Conservation (phyloP, 2,113 vertebrate genomes). For the Triplophysa tibetana region DNA sequence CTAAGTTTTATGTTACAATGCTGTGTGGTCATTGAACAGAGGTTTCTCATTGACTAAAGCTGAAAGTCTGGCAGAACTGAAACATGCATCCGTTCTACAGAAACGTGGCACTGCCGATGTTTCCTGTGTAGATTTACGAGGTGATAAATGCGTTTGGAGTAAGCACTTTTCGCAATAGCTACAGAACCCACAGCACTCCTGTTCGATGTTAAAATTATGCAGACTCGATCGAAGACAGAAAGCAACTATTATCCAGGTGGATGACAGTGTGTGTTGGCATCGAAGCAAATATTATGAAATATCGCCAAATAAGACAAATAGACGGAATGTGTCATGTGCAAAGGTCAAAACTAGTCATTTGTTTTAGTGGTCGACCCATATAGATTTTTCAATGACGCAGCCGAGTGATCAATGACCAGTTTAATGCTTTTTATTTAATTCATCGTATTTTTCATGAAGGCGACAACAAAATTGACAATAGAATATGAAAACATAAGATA, state of each 20-base stretch:
- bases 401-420: too few relatives aligned
- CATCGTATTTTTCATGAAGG: too few relatives aligned
- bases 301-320: not conserved
- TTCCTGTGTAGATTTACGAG: constrained; percentile 22
- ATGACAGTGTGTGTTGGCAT: not conserved
- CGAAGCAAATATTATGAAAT: not conserved
- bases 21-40: not conserved
- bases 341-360: constrained; percentile 3
- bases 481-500: too few relatives aligned
- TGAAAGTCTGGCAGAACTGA: not conserved
- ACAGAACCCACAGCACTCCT: not conserved
- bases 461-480: too few relatives aligned
- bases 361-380: not conserved
- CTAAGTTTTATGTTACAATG: constrained; percentile 10
- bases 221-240: not conserved
- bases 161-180: constrained; percentile 37
- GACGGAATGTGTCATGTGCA: not conserved
- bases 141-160: constrained; percentile 27
- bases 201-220: not conserved
- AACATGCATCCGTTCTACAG: constrained; percentile 11
- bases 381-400: not conserved
- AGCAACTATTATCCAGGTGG: not conserved
- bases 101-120: constrained; percentile 14
- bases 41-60: not conserved
- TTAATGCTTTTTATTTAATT: too few relatives aligned